Evolutionary conservation across 1,140 invertebrate genomes (phyloP).

Genomic region (Arion vulgaris): DNA sequence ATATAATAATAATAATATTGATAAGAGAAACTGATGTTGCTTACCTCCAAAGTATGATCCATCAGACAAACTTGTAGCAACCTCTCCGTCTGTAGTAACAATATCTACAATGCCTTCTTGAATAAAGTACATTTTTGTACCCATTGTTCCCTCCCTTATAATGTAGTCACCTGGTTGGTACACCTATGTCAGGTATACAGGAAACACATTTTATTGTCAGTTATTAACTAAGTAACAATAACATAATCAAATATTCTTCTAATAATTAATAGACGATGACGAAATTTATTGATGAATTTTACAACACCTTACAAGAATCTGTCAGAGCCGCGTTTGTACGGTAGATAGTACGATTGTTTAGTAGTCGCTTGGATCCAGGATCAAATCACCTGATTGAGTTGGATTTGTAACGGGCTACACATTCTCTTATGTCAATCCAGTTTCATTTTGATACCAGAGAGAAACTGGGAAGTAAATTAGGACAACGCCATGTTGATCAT

Average conservation of each 20-base stretch:
- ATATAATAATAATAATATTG: no score
- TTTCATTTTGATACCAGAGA: no score
- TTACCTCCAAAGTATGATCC: slow-evolving; percentile 95
- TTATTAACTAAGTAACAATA: neutral
- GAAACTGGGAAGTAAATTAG: no score
- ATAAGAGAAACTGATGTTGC: no score
- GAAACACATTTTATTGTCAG: neutral
- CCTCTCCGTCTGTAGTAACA: slow-evolving; percentile 90
- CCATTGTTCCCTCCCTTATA: slow-evolving; percentile 90
- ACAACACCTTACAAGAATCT: neutral
- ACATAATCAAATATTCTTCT: neutral
- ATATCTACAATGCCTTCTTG: slow-evolving; percentile 98
- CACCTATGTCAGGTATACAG: slow-evolving; percentile 75
- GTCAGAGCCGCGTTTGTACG: neutral
- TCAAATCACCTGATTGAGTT: no score
- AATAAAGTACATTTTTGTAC: slow-evolving; percentile 99
- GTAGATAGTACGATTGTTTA: no score
- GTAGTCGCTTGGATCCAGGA: no score
- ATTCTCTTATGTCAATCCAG: no score
- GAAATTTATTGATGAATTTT: no score
- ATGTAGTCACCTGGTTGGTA: slow-evolving; percentile 86
- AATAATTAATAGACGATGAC: no score
- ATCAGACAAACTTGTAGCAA: slow-evolving; percentile 96
- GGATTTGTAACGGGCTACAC: no score
- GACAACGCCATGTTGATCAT: no score